A percentile compares a stretch with the other conserved stretches of the same genome.
Conservation (phyloP, 2,797 vertebrate species). For the Yasuhikotakia modesta region DNA sequence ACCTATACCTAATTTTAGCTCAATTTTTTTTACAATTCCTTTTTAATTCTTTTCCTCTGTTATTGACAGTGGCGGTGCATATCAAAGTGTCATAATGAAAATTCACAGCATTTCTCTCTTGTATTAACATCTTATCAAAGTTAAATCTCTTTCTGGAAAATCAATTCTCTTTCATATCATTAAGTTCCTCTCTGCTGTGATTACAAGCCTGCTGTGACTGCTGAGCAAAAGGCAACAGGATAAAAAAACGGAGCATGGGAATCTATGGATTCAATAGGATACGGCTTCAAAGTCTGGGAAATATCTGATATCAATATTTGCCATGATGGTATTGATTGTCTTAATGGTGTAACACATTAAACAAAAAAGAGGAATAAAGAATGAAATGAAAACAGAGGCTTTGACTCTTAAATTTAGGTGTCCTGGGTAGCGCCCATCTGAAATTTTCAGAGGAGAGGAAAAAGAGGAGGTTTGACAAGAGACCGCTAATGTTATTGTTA, state of each 20-base stretch:
- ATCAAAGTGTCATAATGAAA: slow-evolving; percentile 82
- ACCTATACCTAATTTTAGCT: slow-evolving; percentile 79
- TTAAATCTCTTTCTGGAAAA: slow-evolving; percentile 84
- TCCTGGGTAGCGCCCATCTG: neutral
- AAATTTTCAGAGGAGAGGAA: slow-evolving; percentile 11
- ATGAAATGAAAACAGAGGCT: slow-evolving; percentile 31
- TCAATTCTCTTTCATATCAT: slow-evolving; percentile 86
- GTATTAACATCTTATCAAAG: slow-evolving; percentile 85
- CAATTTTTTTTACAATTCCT: slow-evolving; percentile 67
- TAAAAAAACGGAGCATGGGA: no score
- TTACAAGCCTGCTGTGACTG: slow-evolving; percentile 71
- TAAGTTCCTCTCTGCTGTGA: slow-evolving; percentile 78
- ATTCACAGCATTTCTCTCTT: slow-evolving; percentile 83
- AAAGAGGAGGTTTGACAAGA: neutral
- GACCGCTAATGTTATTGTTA: neutral
- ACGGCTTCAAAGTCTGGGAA: slow-evolving; percentile 52
- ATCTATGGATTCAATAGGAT: slow-evolving; percentile 53
- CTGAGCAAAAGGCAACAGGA: slow-evolving; percentile 68
- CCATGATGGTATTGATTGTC: slow-evolving; percentile 52
- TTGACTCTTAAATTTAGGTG: slow-evolving; percentile 18
- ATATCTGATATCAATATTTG: slow-evolving; percentile 61
- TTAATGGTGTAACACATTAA: slow-evolving; percentile 52
- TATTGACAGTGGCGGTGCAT: slow-evolving; percentile 76
- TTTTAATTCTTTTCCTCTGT: slow-evolving; percentile 61
- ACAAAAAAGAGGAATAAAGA: slow-evolving; percentile 23